Evolutionary conservation across 2,113 vertebrate species (phyloP).

Genomic region (Bufo gargarizans): DNA sequence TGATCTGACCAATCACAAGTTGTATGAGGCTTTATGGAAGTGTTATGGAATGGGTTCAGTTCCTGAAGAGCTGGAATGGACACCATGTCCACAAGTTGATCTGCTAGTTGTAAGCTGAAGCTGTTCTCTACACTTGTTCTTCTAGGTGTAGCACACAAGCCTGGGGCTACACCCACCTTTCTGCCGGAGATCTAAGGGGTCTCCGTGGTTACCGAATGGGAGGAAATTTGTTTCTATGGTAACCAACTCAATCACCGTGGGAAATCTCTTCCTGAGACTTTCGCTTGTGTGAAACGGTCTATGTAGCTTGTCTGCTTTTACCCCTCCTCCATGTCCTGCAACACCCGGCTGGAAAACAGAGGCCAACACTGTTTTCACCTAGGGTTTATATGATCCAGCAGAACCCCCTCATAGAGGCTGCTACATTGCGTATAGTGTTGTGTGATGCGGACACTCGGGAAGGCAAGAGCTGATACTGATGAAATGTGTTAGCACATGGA

Average conservation of each 20-base stretch:
- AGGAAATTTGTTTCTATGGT: slow-evolving; percentile 43
- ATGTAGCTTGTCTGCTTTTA: neutral
- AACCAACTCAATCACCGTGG: slow-evolving; percentile 48
- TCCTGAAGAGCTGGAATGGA: neutral
- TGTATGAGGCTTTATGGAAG: neutral
- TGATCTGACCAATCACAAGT: neutral
- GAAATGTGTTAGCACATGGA: neutral
- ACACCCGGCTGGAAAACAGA: neutral
- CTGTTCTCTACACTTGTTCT: neutral
- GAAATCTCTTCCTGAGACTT: slow-evolving; percentile 38
- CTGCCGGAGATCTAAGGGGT: slow-evolving; percentile 34
- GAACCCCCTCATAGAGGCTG: neutral
- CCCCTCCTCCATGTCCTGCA: slow-evolving; percentile 33
- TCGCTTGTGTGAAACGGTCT: slow-evolving; percentile 41
- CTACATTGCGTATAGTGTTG: neutral
- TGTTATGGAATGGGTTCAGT: neutral
- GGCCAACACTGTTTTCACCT: neutral
- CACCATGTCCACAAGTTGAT: neutral
- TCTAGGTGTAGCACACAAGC: neutral
- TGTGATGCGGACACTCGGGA: no score
- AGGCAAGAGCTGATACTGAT: no score
- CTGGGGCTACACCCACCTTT: slow-evolving; percentile 23
- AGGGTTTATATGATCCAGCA: no score
- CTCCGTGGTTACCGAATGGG: slow-evolving; percentile 37
- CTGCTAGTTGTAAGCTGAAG: no score